Evolutionary conservation across 2,113 vertebrate genomes (phyloP).

Genomic region (Sylvia atricapilla): DNA sequence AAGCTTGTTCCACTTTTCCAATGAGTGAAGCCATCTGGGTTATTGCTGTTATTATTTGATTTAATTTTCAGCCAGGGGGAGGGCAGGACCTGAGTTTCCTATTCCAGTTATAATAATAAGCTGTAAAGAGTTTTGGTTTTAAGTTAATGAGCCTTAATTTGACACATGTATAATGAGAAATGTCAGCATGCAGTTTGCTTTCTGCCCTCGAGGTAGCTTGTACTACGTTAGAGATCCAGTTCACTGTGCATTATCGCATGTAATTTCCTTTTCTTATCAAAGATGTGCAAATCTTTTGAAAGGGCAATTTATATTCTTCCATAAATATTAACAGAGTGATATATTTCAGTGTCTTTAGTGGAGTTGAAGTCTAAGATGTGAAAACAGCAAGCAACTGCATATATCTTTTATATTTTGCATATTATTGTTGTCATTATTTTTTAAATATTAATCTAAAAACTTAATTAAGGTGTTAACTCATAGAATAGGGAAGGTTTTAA

Average conservation of each 20-base stretch:
- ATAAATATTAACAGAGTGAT: conserved; percentile 37
- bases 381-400: not conserved
- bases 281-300: conserved; percentile 26
- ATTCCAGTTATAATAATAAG: conserved; percentile 15
- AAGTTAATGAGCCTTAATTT: conserved; percentile 56
- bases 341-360: not conserved
- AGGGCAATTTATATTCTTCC: not conserved
- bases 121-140: conserved; percentile 30
- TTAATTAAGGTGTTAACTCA: conserved; percentile 48
- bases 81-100: not conserved
- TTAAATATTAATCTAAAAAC: conserved; percentile 5
- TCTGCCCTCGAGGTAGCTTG: conserved; percentile 13
- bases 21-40: not conserved
- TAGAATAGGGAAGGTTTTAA: not conserved
- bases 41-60: conserved; percentile 19
- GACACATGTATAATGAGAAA: conserved; percentile 20
- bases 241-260: not conserved
- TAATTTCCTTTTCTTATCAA: conserved; percentile 48
- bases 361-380: not conserved
- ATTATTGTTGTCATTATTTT: not conserved
- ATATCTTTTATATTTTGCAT: not conserved
- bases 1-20: not conserved
- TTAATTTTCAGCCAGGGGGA: not conserved
- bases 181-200: conserved; percentile 19
- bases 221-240: conserved; percentile 14